phyloP scores from a whole-genome alignment of 2,113 vertebrate genomes.

The Periophthalmodon schlosseri region DNA sequence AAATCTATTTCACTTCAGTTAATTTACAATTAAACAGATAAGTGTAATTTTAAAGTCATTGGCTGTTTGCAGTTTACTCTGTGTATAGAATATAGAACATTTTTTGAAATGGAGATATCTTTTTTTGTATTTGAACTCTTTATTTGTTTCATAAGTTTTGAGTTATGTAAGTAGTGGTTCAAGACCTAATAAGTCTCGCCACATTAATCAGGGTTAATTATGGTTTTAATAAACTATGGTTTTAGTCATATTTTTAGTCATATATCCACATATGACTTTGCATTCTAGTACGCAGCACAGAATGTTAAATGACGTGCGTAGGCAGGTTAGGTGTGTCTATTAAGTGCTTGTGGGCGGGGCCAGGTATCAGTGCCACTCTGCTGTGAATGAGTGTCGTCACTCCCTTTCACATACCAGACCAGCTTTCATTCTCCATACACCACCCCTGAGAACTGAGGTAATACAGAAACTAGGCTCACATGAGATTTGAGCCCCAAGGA shows the following conservation, averaged over 20 bases:
- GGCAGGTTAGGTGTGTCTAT: conserved; percentile 37
- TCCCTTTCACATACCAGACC: conserved; percentile 56
- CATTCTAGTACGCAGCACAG: conserved; percentile 26
- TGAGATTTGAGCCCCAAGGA: conserved; percentile 3
- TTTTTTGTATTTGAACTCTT: too few species aligned
- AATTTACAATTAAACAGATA: too few species aligned
- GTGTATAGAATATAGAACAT: too few species aligned
- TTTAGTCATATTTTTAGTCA: conserved; percentile 1
- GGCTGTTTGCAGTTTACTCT: too few species aligned
- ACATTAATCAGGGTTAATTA: too few species aligned
- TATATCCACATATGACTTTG: background rate
- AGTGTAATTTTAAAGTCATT: too few species aligned
- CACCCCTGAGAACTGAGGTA: conserved; percentile 2
- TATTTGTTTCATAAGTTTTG: too few species aligned
- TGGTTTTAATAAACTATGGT: too few species aligned
- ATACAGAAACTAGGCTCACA: conserved; percentile 34
- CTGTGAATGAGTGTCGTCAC: conserved; percentile 21
- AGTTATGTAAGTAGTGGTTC: too few species aligned
- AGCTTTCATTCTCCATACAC: conserved; percentile 22
- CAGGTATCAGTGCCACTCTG: conserved; percentile 57
- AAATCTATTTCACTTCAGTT: background rate
- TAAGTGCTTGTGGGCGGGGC: conserved; percentile 31
- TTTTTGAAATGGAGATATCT: too few species aligned
- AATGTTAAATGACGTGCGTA: conserved; percentile 2
- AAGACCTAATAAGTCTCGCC: too few species aligned